These are phyloP conservation scores for Athene noctua DNA, from an alignment of 2,113 vertebrate genomes.

Conservation along the genomic window DNA sequence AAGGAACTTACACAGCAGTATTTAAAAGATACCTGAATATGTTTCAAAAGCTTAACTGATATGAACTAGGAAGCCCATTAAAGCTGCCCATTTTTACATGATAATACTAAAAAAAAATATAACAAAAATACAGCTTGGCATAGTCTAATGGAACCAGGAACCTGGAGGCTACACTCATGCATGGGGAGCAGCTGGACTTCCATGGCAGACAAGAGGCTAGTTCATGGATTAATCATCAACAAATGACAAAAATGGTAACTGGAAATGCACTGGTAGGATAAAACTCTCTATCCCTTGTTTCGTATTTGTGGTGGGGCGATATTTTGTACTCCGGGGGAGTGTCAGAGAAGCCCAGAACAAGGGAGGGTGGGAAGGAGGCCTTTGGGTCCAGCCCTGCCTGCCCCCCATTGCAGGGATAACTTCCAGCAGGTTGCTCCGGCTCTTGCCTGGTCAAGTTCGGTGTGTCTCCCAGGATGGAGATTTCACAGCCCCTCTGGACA, in stretches of 20 bases:
- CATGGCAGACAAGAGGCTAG: background rate
- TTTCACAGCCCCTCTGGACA: background rate
- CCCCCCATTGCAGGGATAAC: background rate
- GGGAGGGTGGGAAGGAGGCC: background rate
- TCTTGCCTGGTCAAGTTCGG: background rate
- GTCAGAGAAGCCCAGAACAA: background rate
- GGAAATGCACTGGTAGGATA: background rate
- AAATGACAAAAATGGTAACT: background rate
- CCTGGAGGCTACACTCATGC: background rate
- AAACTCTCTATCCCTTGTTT: background rate
- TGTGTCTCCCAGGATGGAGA: background rate
- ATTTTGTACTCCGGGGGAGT: background rate
- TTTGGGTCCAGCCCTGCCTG: background rate
- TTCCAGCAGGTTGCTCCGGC: background rate
- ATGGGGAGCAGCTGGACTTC: background rate
- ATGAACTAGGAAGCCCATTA: background rate
- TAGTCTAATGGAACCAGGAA: background rate
- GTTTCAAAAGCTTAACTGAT: slow-evolving; percentile 44
- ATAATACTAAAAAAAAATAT: background rate
- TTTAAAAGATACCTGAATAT: slow-evolving; percentile 49
- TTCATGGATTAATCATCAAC: background rate
- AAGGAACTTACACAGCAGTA: slow-evolving; percentile 40
- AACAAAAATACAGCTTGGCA: background rate
- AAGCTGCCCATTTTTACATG: background rate
- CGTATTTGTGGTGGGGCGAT: fast-evolving